A percentile compares a stretch with the other conserved stretches of the same genome.
These are phyloP conservation scores for Drosophila teissieri DNA, from an alignment of 1,140 invertebrate genomes.

Conservation along the genomic window DNA sequence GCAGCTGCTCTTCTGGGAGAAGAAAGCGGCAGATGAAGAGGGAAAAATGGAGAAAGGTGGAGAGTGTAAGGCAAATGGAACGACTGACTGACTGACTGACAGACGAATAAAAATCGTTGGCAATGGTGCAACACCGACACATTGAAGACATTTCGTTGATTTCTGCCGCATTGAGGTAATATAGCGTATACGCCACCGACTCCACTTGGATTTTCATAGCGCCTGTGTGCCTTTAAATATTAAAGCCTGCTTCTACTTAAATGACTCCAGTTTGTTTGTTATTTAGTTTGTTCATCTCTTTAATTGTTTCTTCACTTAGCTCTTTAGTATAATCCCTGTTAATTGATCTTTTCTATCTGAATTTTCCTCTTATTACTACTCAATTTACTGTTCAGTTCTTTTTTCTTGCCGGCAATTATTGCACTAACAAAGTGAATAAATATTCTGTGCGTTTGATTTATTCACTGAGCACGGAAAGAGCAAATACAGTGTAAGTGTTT, in stretches of 20 bases:
- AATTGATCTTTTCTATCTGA: not conserved
- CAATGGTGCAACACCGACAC: constrained; percentile 16
- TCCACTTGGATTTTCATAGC: no score
- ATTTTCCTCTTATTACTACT: not conserved
- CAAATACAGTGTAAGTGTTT: constrained; percentile 15
- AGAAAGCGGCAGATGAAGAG: not conserved
- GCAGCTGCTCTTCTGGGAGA: constrained; percentile 19
- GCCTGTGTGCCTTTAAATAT: no score
- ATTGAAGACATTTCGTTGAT: constrained; percentile 15
- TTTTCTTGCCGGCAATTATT: not conserved
- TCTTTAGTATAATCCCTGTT: not conserved
- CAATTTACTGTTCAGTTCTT: constrained; percentile 1
- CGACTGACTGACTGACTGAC: constrained; percentile 8
- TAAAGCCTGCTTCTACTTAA: no score
- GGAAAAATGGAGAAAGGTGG: not conserved
- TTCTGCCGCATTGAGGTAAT: not conserved
- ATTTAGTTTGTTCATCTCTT: no score
- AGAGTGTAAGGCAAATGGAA: not conserved
- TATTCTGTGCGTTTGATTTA: constrained; percentile 30
- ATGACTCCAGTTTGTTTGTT: no score
- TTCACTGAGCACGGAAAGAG: constrained; percentile 15
- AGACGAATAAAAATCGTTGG: constrained; percentile 13
- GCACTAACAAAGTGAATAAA: constrained; percentile 8
- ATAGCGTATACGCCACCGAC: constrained; percentile 38
- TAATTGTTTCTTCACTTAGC: not conserved